Base-by-base conservation (phyloP, 2,113 vertebrate species). In the Scophthalmus maximus region DNA sequence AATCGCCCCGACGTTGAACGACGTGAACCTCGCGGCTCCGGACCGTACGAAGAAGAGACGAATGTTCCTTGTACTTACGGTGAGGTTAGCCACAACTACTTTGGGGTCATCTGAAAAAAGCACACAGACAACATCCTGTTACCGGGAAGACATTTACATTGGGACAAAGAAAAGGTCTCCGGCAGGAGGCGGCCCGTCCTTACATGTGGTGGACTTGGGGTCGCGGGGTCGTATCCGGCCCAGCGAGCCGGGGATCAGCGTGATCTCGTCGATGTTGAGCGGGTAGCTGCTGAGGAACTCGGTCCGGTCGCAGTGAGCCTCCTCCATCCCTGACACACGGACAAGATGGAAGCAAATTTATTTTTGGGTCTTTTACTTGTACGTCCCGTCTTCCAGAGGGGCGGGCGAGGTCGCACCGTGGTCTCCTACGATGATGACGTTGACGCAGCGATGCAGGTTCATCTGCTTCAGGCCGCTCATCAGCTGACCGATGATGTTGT, bases 401-500 rank as follows among this genome's bases (percentile, higher is more conserved):
- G n/a, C n/a, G n/a, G n/a, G n/a, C n/a, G 1, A 2, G 55, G 36
- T 58, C 59, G 0, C 95, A 98, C 98, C 97, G 5, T 99, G 98
- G 69, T 99, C 98, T 69, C 98, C 98, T 14, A 99, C 96, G 61
- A 99, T 92, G 88, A 99, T 96, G 89, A 99, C 92, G 55, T 99
- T 99, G 53, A 96, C 95, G 76, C 98, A 99, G 62, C 96, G 95
- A 67, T 99, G 96, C 8, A 99, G 93, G 65, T 97, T 96, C 91
- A 98, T 88, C 68, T 99, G 98, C 79, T 99, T 99, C 83, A 99
- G 87, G 2, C 98, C 98, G 27, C 98, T 97, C 98, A 99, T 97
- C 79, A 99, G 88, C n/a, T 98, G 97, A 34, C 97, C 97, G 17
- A 99, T 95, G 66, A 95, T 94, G 91, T 94, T 96, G 82, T 99